Conservation (phyloP, 37 sponge, comb jelly and placozoan species). For the Dysidea cf. avara region DNA sequence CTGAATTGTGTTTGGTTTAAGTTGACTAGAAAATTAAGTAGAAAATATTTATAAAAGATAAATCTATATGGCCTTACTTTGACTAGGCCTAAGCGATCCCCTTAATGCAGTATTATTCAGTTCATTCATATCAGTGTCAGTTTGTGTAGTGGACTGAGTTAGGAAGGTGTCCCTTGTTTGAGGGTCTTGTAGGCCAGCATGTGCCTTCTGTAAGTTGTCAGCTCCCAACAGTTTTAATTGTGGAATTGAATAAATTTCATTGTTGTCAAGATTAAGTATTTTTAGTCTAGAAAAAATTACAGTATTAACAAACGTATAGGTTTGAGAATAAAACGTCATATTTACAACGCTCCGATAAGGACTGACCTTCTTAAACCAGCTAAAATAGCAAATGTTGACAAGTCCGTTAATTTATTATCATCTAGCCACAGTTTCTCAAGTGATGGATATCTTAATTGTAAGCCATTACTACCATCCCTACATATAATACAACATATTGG, state of each 20-base stretch:
- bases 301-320: not conserved
- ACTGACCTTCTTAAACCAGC: slow-evolving; percentile 83
- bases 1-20: no score
- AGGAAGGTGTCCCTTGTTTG: no score
- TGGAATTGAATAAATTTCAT: slow-evolving; percentile 79
- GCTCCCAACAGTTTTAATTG: slow-evolving; percentile 71
- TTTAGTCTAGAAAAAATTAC: slow-evolving; percentile 42
- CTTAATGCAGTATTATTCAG: no score
- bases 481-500: not conserved
- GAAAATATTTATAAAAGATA: no score
- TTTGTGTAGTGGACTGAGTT: no score
- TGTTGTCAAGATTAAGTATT: slow-evolving; percentile 79
- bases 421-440: slow-evolving; percentile 85
- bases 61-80: no score
- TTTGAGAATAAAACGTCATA: not conserved
- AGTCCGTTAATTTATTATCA: slow-evolving; percentile 73
- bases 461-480: slow-evolving; percentile 1
- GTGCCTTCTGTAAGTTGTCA: slow-evolving; percentile 14
- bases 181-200: not conserved
- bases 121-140: no score
- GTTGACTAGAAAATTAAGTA: no score
- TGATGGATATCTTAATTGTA: slow-evolving; percentile 50
- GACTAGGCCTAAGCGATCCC: no score
- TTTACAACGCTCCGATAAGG: not conserved
- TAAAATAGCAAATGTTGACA: slow-evolving; percentile 73